A percentile compares a stretch with the other conserved stretches of the same genome.
phyloP scores from a whole-genome alignment of 2,797 vertebrate species.

The Myripristis jacobus region DNA sequence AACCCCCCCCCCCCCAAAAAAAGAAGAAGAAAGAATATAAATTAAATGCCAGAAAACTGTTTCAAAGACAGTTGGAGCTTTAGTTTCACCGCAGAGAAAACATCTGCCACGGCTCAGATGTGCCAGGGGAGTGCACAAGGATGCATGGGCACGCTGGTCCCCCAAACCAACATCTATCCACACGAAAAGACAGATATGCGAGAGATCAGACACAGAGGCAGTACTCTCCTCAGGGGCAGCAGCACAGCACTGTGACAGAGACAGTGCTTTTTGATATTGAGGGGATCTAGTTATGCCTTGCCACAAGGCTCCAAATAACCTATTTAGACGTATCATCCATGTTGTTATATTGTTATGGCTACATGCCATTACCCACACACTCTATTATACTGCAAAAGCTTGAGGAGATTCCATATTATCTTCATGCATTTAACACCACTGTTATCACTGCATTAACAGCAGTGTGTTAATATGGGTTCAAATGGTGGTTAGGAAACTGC shows the following conservation, averaged over 20 bases:
- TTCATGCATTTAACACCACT: constrained; percentile 4
- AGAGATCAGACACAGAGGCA: constrained; percentile 38
- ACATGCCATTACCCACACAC: background rate
- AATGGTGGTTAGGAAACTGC: constrained; percentile 10
- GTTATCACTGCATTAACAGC: background rate
- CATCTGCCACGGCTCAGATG: constrained; percentile 48
- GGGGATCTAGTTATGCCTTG: background rate
- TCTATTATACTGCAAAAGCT: background rate
- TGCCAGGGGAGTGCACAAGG: constrained; percentile 13
- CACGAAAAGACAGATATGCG: constrained; percentile 28
- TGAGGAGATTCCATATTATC: background rate
- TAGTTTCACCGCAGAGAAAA: constrained; percentile 55
- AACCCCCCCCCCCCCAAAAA: too few species aligned
- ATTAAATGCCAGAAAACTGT: constrained; percentile 26
- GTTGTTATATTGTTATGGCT: background rate
- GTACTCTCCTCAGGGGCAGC: constrained; percentile 23
- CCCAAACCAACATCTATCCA: constrained; percentile 34
- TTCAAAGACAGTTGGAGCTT: constrained; percentile 41
- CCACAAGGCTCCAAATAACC: constrained; percentile 4
- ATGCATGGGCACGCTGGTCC: constrained; percentile 37
- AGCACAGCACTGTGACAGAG: constrained; percentile 6
- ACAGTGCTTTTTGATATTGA: constrained; percentile 14
- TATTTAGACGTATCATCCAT: background rate
- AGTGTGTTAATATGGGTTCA: constrained; percentile 1
- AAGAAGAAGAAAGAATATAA: constrained; percentile 15